Conservation (phyloP, 1,140 invertebrate species). For the Camponotus pennsylvanicus region DNA sequence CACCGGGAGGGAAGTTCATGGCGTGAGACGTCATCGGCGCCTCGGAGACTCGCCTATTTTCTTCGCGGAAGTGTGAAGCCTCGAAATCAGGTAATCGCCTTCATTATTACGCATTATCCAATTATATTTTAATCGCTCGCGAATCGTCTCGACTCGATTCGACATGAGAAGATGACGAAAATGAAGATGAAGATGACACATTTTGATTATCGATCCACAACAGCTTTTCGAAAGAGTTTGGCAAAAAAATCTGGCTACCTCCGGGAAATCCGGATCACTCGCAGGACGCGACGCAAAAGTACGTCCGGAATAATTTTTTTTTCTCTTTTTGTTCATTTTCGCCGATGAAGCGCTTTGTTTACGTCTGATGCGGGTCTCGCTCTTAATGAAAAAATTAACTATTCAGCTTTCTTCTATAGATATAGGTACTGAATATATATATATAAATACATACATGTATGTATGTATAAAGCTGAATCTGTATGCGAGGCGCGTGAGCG, state of each 20-base stretch:
- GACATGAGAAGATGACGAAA: too few relatives aligned
- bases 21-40: constrained; percentile 44
- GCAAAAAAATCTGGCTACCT: not conserved
- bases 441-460: too few relatives aligned
- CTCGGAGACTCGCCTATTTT: constrained; percentile 38
- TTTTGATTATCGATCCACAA: constrained; percentile 14
- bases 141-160: not conserved
- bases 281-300: not conserved
- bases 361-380: not conserved
- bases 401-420: too few relatives aligned
- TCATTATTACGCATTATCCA: not conserved
- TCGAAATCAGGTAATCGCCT: constrained; percentile 32
- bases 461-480: not conserved
- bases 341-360: not conserved
- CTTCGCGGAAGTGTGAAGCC: not conserved
- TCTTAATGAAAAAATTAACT: not conserved
- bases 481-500: not conserved
- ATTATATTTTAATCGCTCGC: not conserved
- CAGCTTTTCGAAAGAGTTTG: not conserved
- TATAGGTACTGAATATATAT: too few relatives aligned
- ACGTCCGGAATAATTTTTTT: not conserved
- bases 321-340: not conserved
- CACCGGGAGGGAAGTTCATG: constrained; percentile 33
- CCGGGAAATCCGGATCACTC: not conserved
- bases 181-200: not conserved